Percentiles rank a stretch among this genome's conserved stretches.
Conservation (phyloP, 2,797 vertebrate species). For the Iguana delicatissima region DNA sequence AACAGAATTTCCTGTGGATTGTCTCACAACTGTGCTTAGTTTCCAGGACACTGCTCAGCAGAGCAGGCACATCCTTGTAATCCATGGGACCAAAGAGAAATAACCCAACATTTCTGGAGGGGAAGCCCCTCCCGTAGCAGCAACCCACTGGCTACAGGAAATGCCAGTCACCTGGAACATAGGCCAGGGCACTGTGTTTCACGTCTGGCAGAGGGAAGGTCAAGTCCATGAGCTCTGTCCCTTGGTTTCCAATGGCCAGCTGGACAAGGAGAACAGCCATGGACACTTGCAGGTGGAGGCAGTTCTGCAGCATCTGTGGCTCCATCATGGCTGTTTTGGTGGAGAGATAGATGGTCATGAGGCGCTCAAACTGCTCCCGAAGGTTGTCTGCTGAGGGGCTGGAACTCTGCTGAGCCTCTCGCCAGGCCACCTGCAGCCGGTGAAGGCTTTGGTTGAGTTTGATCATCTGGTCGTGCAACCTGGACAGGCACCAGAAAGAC, state of each 20-base stretch:
- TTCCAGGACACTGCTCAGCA: not conserved
- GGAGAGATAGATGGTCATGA: slow-evolving; percentile 97
- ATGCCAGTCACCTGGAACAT: slow-evolving; percentile 88
- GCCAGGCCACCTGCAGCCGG: slow-evolving; percentile 94
- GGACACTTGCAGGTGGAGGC: slow-evolving; percentile 95
- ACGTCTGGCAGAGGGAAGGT: slow-evolving; percentile 88
- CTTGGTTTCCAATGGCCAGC: slow-evolving; percentile 88
- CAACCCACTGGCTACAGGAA: fast-evolving
- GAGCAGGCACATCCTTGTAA: fast-evolving
- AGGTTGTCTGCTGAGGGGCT: slow-evolving; percentile 90
- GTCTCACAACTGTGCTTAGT: not conserved
- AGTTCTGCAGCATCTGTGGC: slow-evolving; percentile 94
- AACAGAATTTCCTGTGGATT: not conserved
- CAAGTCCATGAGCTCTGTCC: slow-evolving; percentile 87
- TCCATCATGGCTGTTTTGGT: slow-evolving; percentile 95
- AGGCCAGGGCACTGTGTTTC: slow-evolving; percentile 87
- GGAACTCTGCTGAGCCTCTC: slow-evolving; percentile 92
- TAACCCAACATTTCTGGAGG: not conserved
- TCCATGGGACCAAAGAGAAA: not conserved
- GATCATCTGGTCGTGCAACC: slow-evolving; percentile 98
- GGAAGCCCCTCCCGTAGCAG: not conserved
- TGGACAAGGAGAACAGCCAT: slow-evolving; percentile 93
- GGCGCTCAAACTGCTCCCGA: slow-evolving; percentile 95
- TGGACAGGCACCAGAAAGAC: slow-evolving; percentile 65
- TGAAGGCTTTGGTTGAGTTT: slow-evolving; percentile 99